Conservation (phyloP, 2,113 vertebrate genomes). For the Bubo scandiacus region DNA sequence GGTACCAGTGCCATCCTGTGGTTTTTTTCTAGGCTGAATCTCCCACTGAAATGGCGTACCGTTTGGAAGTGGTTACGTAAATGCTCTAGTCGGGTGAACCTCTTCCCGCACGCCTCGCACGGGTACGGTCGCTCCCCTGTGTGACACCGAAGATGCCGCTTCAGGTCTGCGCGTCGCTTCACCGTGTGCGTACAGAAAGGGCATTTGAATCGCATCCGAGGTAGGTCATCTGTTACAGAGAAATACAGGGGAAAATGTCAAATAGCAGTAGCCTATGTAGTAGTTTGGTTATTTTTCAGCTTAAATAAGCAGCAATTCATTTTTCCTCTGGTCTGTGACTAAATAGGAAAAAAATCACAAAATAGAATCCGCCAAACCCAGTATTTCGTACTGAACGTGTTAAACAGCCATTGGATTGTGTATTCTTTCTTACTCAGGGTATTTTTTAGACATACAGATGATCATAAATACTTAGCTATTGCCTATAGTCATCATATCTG, state of each 20-base stretch:
- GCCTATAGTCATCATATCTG: not conserved
- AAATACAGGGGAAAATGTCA: not conserved
- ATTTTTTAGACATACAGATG: not conserved
- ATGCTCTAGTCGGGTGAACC: conserved; percentile 94
- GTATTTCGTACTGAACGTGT: not conserved
- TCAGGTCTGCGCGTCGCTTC: conserved; percentile 93
- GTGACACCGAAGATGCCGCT: conserved; percentile 94
- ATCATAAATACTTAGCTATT: not conserved
- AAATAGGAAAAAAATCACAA: not conserved
- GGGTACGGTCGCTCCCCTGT: conserved; percentile 95
- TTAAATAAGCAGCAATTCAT: not conserved
- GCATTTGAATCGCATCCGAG: conserved; percentile 90
- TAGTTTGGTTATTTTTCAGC: not conserved
- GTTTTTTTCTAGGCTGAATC: not conserved
- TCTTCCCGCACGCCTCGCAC: conserved; percentile 91
- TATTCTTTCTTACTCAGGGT: not conserved
- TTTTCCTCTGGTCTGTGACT: not conserved
- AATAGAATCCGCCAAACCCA: not conserved
- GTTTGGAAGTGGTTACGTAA: conserved; percentile 95
- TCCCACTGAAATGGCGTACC: conserved; percentile 64
- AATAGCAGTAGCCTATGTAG: too few species aligned
- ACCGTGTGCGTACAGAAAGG: conserved; percentile 94
- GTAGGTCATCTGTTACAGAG: conserved; percentile 80
- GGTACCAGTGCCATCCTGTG: not conserved
- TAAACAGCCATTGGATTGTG: not conserved